Base-by-base conservation (phyloP, 37 sponge, comb jelly and placozoan genomes). In the Spongilla lacustris region DNA sequence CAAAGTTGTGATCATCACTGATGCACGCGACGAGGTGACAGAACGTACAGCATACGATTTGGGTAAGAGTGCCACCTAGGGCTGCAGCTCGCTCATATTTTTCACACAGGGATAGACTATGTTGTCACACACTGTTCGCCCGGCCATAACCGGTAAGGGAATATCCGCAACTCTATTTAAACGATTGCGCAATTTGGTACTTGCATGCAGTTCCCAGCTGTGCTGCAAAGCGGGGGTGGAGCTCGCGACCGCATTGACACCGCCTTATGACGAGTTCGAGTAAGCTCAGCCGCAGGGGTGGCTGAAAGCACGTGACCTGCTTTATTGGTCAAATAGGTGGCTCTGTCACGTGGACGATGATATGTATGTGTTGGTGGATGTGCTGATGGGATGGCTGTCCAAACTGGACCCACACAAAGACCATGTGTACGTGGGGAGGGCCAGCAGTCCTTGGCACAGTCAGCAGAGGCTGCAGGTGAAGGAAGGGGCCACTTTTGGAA, bases 291-390 rank as follows among this genome's bases (percentile, higher is more conserved):
- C 17, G 6, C 58, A 17, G 1, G 11, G 14, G 1, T 58, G 58
- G 14, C 32, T 13, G 58, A 58, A 58, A 14, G 19, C 73, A 33
- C 73, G 29, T 32, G 12, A 12, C 1, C 21, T 58, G 14, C 14
- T 58, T 17, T 58, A 14, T 58, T 58, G 19, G 19, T 58, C 21
- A 17, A 4, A 17, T n/a, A 90, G 90, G 70, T 90, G 90, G 90
- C 11, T 90, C 0, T 90, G 90, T 36, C 90, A 90, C 30, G 58
- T 90, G 4, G 86, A 90, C 41, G 90, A 90, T 37, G 86, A 90
- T 81, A 85, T 90, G 75, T 90, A 90, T 69, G 86, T 90, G 36
- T 46, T 70, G n/a, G 0, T 76, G 27, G 28, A 75, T 50, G n/a
- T 49, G 12, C 69, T 90, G 49, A 77, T 81, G 28, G 5, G 73